phyloP scores from a whole-genome alignment of 2,888 invertebrate species.

The Tridacna crocea region DNA sequence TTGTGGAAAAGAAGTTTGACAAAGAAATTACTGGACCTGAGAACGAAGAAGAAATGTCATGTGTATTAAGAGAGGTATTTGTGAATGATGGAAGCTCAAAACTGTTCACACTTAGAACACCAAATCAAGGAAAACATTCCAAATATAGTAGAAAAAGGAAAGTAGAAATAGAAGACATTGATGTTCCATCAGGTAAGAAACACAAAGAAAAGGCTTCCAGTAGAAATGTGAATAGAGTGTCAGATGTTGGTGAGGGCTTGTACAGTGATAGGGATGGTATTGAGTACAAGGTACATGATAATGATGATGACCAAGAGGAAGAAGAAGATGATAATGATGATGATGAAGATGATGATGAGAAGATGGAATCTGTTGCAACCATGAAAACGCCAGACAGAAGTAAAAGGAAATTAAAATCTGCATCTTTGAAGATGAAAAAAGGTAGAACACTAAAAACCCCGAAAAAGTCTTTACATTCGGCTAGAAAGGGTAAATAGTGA shows the following conservation, averaged over 20 bases:
- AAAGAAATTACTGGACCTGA: neutral
- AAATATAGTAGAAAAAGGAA: neutral
- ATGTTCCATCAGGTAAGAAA: neutral
- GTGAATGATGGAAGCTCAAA: neutral
- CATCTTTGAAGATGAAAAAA: neutral
- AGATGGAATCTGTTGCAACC: too few relatives aligned
- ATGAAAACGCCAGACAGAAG: neutral
- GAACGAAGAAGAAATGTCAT: neutral
- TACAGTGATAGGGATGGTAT: neutral
- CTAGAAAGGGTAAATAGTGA: neutral
- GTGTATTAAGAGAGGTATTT: slow-evolving; percentile 2
- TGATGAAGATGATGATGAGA: neutral
- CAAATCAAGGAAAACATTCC: neutral
- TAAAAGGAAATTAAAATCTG: neutral
- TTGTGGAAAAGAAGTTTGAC: slow-evolving; percentile 11
- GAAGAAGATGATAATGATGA: neutral
- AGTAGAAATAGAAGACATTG: neutral
- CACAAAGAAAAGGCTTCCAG: slow-evolving; percentile 3
- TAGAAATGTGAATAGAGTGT: neutral
- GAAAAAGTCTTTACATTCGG: neutral
- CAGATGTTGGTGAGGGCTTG: neutral
- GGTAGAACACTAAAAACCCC: neutral
- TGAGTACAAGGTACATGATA: neutral
- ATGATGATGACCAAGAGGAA: neutral
- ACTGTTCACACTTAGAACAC: neutral